These are phyloP conservation scores for Protophormia terraenovae DNA, from an alignment of 2,888 invertebrate genomes.

Conservation along the genomic window DNA sequence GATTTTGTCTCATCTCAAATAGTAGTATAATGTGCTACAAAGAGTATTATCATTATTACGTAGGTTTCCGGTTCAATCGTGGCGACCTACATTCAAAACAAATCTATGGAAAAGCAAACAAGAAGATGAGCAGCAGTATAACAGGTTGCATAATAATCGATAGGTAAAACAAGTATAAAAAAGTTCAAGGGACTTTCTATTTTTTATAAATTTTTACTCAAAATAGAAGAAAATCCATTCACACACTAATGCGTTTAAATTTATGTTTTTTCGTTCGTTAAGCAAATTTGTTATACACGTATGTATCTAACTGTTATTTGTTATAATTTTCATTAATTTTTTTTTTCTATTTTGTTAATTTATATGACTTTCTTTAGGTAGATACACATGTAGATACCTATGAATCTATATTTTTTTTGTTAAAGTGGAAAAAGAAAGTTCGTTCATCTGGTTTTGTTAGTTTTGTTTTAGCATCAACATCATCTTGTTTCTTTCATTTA, in stretches of 20 bases:
- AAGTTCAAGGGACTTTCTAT: conserved; percentile 5
- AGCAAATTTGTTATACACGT: not conserved
- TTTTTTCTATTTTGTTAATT: not conserved
- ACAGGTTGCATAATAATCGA: not conserved
- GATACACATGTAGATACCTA: not conserved
- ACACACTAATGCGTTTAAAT: too few species aligned
- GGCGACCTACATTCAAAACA: not conserved
- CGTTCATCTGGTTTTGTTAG: not conserved
- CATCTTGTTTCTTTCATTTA: not conserved
- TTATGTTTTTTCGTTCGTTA: not conserved
- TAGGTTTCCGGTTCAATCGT: conserved; percentile 3
- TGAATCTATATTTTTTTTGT: not conserved
- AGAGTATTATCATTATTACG: not conserved
- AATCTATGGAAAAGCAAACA: not conserved
- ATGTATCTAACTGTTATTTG: not conserved
- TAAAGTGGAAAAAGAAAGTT: conserved; percentile 9
- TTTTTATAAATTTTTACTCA: not conserved
- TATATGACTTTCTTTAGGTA: not conserved
- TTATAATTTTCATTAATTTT: not conserved
- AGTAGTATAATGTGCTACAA: not conserved
- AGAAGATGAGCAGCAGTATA: not conserved
- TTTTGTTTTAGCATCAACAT: not conserved
- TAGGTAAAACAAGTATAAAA: not conserved
- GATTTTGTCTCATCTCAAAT: not conserved
- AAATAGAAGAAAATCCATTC: too few species aligned